Evolutionary conservation across 2,888 invertebrate genomes (phyloP).

Genomic region (Drosophila lacicola): DNA sequence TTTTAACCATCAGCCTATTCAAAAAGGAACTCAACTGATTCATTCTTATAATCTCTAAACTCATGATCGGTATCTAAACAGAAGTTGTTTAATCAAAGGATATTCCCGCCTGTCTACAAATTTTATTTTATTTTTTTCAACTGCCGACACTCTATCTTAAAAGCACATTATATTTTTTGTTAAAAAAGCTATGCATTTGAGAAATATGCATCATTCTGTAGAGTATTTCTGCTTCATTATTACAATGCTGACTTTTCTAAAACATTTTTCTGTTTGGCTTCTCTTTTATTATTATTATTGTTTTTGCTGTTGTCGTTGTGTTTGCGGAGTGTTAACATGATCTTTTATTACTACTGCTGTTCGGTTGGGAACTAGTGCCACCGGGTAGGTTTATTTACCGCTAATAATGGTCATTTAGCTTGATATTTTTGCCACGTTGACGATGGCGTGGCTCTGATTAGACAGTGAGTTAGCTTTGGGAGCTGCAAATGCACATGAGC

Average conservation of each 20-base stretch:
- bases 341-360: conserved; percentile 75
- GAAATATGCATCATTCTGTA: not conserved
- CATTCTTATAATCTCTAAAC: too few relatives aligned
- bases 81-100: too few relatives aligned
- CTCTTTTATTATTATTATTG: conserved; percentile 42
- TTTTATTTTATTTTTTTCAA: too few relatives aligned
- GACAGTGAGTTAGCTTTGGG: conserved; percentile 29
- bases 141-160: not conserved
- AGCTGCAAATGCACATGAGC: conserved; percentile 29
- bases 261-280: conserved; percentile 3
- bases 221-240: conserved; percentile 26
- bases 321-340: conserved; percentile 80
- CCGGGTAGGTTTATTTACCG: conserved; percentile 76
- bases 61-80: too few relatives aligned
- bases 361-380: conserved; percentile 28
- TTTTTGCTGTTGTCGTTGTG: conserved; percentile 35
- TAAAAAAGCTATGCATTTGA: too few relatives aligned
- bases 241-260: not conserved
- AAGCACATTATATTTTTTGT: too few relatives aligned
- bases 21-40: too few relatives aligned
- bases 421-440: conserved; percentile 64
- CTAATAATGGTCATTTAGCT: conserved; percentile 83
- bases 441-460: conserved; percentile 78
- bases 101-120: too few relatives aligned
- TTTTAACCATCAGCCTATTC: too few relatives aligned